These are phyloP conservation scores for Heliconius cydno DNA, from an alignment of 2,888 invertebrate species.

Conservation along the genomic window DNA sequence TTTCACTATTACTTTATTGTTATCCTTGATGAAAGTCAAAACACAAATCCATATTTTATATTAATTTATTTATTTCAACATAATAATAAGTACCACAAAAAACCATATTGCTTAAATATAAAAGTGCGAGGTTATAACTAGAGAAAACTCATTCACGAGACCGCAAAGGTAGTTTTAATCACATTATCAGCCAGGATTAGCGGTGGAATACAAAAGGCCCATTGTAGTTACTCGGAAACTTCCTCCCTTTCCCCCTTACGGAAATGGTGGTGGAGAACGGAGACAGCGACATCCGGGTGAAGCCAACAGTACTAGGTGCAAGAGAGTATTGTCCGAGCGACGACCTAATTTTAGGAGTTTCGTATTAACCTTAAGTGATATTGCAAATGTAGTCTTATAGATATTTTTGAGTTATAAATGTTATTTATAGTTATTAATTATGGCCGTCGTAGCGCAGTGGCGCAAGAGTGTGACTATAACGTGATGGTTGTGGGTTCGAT, in stretches of 20 bases:
- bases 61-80: not conserved
- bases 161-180: constrained; percentile 61
- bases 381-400: not conserved
- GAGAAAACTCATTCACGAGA: constrained; percentile 24
- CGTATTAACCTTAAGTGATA: constrained; percentile 25
- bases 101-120: not conserved
- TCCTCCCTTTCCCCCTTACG: constrained; percentile 54
- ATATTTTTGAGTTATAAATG: not conserved
- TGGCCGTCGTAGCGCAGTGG: no score
- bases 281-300: constrained; percentile 78
- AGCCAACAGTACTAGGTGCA: constrained; percentile 56
- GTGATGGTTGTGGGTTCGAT: no score
- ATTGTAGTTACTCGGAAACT: constrained; percentile 68
- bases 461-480: no score
- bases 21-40: not conserved
- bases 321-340: constrained; percentile 60
- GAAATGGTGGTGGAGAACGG: constrained; percentile 78
- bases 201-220: constrained; percentile 74
- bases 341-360: constrained; percentile 49
- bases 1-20: not conserved
- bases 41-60: not conserved
- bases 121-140: not conserved
- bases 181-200: constrained; percentile 74
- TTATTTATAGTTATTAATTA: no score
- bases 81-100: not conserved